These are phyloP conservation scores for Nomada fabriciana DNA, from an alignment of 2,888 invertebrate species.

Conservation along the genomic window DNA sequence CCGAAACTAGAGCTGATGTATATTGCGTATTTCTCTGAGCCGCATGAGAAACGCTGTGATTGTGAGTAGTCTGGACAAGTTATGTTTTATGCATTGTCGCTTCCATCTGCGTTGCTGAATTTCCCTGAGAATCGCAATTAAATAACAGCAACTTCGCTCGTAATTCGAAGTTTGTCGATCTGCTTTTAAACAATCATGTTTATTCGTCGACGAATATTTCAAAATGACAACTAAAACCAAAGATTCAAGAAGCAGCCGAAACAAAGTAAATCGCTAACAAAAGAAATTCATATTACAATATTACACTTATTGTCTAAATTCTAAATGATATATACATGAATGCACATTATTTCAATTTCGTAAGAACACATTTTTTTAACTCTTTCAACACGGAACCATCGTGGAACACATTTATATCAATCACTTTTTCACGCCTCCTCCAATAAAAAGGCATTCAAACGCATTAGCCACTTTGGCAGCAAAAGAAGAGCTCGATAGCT, in stretches of 20 bases:
- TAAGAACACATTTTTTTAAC: too few species aligned
- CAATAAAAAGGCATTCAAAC: background rate
- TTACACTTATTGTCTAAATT: too few species aligned
- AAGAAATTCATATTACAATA: too few species aligned
- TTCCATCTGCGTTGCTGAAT: background rate
- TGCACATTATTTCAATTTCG: too few species aligned
- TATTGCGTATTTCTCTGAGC: background rate
- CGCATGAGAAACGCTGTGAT: background rate
- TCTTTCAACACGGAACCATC: too few species aligned
- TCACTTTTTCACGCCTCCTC: background rate
- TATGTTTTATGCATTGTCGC: slow-evolving; percentile 13
- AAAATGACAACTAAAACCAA: background rate
- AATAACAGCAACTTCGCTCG: background rate
- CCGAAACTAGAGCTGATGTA: slow-evolving; percentile 8
- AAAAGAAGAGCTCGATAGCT: background rate
- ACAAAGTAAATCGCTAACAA: too few species aligned
- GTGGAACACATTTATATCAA: background rate
- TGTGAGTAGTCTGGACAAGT: background rate
- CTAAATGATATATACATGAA: too few species aligned
- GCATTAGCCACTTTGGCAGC: background rate
- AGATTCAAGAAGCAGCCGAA: too few species aligned
- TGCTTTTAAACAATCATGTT: background rate
- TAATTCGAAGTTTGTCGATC: slow-evolving; percentile 2
- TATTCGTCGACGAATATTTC: background rate
- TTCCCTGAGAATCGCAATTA: background rate